These are phyloP conservation scores for Myotis pilosus DNA, from an alignment of 2,797 vertebrate genomes.

Conservation along the genomic window DNA sequence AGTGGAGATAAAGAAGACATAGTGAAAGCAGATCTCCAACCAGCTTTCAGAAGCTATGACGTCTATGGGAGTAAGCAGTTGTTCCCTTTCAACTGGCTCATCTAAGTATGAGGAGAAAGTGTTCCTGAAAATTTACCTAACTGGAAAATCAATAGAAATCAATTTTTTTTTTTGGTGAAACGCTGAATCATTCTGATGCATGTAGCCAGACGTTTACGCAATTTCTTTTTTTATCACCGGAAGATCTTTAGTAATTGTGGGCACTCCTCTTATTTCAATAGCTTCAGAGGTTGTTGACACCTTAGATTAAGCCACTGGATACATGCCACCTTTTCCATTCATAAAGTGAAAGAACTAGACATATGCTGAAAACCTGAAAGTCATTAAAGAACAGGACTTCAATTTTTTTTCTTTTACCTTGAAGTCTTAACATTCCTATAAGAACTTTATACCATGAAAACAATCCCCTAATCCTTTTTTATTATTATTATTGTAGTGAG, in stretches of 20 bases:
- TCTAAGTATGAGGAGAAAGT: slow-evolving; percentile 47
- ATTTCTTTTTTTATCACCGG: slow-evolving; percentile 78
- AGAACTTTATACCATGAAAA: slow-evolving; percentile 2
- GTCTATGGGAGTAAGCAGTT: not conserved
- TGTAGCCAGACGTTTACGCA: slow-evolving; percentile 78
- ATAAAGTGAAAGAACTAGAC: slow-evolving; percentile 41
- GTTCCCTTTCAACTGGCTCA: not conserved
- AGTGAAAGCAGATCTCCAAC: not conserved
- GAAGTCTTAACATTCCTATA: not conserved
- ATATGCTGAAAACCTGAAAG: slow-evolving; percentile 20
- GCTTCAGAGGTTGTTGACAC: slow-evolving; percentile 69
- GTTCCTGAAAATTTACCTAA: slow-evolving; percentile 68
- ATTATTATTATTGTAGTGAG: not conserved
- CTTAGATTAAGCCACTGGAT: slow-evolving; percentile 72
- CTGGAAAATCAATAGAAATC: slow-evolving; percentile 69
- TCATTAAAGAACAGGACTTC: slow-evolving; percentile 18
- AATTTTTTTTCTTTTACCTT: not conserved
- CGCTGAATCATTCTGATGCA: slow-evolving; percentile 83
- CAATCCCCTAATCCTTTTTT: not conserved
- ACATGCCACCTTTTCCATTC: slow-evolving; percentile 63
- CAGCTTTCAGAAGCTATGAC: not conserved
- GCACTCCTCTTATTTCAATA: slow-evolving; percentile 82
- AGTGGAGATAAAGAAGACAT: not conserved
- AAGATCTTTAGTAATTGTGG: slow-evolving; percentile 80
- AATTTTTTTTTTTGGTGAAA: slow-evolving; percentile 54